phyloP scores from a whole-genome alignment of 2,888 invertebrate species.

The Geophilus truncorum region DNA sequence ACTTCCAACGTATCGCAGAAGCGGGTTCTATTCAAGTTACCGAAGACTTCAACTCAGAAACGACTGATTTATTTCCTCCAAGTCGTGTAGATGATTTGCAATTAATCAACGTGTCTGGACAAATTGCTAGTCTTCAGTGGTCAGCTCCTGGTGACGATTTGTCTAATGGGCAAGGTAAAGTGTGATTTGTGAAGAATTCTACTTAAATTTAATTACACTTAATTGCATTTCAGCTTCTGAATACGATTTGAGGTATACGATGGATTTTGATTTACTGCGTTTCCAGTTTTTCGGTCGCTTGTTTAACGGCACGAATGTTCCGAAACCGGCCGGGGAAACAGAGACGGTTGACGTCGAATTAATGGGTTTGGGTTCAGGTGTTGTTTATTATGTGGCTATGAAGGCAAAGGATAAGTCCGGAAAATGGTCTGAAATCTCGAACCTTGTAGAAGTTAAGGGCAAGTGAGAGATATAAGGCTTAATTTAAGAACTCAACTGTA shows the following conservation, averaged over 20 bases:
- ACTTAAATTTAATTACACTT: no score
- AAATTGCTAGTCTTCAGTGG: neutral
- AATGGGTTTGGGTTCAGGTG: neutral
- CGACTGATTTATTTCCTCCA: neutral
- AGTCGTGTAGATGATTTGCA: neutral
- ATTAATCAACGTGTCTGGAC: neutral
- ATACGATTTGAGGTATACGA: neutral
- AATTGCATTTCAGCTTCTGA: neutral
- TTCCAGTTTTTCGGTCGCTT: neutral
- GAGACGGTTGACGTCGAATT: neutral
- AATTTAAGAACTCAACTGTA: no score
- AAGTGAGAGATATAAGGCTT: no score
- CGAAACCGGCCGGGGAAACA: neutral
- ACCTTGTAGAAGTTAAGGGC: neutral
- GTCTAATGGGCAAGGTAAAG: neutral
- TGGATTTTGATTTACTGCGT: neutral
- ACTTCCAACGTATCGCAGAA: neutral
- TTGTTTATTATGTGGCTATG: neutral
- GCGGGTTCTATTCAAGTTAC: neutral
- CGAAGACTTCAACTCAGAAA: neutral
- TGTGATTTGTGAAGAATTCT: no score
- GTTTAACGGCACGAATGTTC: neutral
- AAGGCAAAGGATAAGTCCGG: neutral
- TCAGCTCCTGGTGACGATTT: slow-evolving; percentile 11
- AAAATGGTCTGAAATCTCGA: neutral